Percentiles rank a stretch among this genome's conserved stretches.
These are phyloP conservation scores for Zaprionus ghesquierei DNA, from an alignment of 1,140 invertebrate species.

Conservation along the genomic window DNA sequence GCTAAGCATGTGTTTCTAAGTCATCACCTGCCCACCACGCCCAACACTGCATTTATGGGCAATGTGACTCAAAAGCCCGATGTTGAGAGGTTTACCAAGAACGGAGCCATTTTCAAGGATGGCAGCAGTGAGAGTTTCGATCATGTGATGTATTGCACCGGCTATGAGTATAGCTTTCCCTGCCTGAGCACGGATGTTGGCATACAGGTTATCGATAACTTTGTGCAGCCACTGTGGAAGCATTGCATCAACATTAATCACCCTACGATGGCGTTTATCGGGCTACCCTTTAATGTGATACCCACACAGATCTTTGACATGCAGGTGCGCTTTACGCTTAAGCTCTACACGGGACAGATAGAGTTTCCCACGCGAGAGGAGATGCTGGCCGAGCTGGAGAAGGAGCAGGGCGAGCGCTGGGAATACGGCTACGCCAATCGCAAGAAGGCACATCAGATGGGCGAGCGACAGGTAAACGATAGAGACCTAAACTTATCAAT, in stretches of 20 bases:
- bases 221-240: conserved; percentile 93
- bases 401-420: conserved; percentile 85
- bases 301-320: conserved; percentile 94
- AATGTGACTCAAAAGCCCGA: conserved; percentile 88
- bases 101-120: conserved; percentile 85
- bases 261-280: conserved; percentile 91
- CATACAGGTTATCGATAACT: conserved; percentile 90
- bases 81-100: conserved; percentile 84
- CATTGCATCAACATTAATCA: conserved; percentile 92
- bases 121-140: conserved; percentile 86
- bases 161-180: conserved; percentile 92
- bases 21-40: conserved; percentile 86
- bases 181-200: conserved; percentile 89
- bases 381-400: conserved; percentile 87
- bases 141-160: conserved; percentile 91
- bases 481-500: neutral
- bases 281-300: conserved; percentile 90
- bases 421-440: conserved; percentile 84
- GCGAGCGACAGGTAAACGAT: conserved; percentile 85
- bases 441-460: conserved; percentile 90
- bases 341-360: conserved; percentile 86
- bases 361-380: conserved; percentile 86
- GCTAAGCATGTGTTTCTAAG: conserved; percentile 87
- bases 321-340: conserved; percentile 90
- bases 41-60: conserved; percentile 86